These are phyloP conservation scores for Sturnus vulgaris DNA, from an alignment of 2,113 vertebrate genomes.

Conservation along the genomic window DNA sequence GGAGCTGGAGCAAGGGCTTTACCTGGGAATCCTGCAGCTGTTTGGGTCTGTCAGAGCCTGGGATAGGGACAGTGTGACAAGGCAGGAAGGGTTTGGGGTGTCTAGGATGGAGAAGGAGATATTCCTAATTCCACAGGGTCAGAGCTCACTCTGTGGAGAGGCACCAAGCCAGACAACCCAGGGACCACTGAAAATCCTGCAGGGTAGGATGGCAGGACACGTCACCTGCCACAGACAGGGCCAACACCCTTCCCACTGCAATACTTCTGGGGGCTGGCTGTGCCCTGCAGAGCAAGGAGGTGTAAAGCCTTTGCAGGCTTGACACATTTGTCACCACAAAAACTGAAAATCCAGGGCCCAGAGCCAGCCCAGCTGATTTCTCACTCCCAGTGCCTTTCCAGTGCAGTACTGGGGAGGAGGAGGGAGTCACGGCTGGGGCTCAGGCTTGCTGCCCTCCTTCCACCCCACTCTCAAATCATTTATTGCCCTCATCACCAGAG, in stretches of 20 bases:
- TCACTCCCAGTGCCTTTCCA: not conserved
- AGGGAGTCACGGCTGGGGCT: not conserved
- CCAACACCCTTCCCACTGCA: not conserved
- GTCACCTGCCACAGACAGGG: not conserved
- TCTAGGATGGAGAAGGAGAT: not conserved
- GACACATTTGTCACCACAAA: not conserved
- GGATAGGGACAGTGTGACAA: not conserved
- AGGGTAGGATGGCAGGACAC: not conserved
- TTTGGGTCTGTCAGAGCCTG: not conserved
- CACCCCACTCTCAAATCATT: not conserved
- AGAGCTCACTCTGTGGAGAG: not conserved
- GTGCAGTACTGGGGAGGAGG: too few relatives aligned
- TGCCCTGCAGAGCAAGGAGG: not conserved
- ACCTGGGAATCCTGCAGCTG: not conserved
- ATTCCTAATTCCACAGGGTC: not conserved
- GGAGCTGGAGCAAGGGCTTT: not conserved
- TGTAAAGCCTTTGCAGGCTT: not conserved
- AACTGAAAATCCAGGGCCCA: not conserved
- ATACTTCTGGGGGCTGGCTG: not conserved
- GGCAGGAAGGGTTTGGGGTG: not conserved
- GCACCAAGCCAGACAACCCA: not conserved
- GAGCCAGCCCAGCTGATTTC: not conserved
- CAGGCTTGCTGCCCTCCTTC: not conserved
- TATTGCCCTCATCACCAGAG: not conserved
- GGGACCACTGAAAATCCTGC: not conserved